Evolutionary conservation across 1,140 invertebrate genomes (phyloP).

Genomic region (Helicorthomorpha holstii): DNA sequence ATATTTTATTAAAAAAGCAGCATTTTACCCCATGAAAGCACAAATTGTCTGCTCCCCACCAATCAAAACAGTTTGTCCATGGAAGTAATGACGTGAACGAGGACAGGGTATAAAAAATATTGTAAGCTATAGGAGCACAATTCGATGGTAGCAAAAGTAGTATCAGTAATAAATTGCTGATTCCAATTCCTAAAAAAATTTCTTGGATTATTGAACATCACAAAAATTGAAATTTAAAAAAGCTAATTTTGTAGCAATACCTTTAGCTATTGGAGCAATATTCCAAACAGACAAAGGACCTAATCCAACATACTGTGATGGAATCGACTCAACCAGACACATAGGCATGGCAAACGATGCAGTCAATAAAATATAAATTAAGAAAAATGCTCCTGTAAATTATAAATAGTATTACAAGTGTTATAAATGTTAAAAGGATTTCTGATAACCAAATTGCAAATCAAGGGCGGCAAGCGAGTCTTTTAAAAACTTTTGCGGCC

Average conservation of each 20-base stretch:
- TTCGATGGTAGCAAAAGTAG: not conserved
- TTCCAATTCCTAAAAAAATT: not conserved
- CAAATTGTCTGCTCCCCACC: not conserved
- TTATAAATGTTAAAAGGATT: slow-evolving; percentile 8
- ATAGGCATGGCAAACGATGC: slow-evolving; percentile 60
- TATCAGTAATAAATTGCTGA: not conserved
- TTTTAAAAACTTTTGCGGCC: not conserved
- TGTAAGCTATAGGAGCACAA: not conserved
- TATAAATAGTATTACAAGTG: slow-evolving; percentile 15
- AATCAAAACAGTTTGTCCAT: not conserved
- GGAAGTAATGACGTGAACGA: not conserved
- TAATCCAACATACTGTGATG: slow-evolving; percentile 33
- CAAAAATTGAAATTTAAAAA: not conserved
- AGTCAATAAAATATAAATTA: slow-evolving; percentile 60
- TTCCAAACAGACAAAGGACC: slow-evolving; percentile 30
- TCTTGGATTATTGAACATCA: not conserved
- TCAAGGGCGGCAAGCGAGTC: not conserved
- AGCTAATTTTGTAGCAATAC: slow-evolving; percentile 13
- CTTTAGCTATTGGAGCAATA: slow-evolving; percentile 27
- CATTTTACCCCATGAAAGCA: not conserved
- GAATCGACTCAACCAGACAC: slow-evolving; percentile 37
- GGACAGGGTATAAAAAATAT: not conserved
- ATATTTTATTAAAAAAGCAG: too few species aligned
- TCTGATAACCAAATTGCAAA: not conserved
- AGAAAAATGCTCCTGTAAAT: slow-evolving; percentile 57